These are phyloP conservation scores for Ormyrus thymus DNA, from an alignment of 2,888 invertebrate genomes.

Conservation along the genomic window DNA sequence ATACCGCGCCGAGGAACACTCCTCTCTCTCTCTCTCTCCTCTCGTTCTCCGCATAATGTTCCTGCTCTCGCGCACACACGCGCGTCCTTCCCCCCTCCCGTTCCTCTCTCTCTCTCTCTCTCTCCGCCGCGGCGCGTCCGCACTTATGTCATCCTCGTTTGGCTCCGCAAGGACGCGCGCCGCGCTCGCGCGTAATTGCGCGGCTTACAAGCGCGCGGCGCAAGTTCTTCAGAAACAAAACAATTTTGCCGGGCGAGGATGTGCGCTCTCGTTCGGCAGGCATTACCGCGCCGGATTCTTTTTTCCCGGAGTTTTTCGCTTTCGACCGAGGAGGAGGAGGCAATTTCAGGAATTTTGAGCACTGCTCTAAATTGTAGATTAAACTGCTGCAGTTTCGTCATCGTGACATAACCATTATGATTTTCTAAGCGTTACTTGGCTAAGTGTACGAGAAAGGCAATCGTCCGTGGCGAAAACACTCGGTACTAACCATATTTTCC, in stretches of 20 bases:
- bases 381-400: too few relatives aligned
- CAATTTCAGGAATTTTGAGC: too few relatives aligned
- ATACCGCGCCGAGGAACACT: conserved; percentile 49
- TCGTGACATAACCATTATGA: too few relatives aligned
- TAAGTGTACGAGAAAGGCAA: too few relatives aligned
- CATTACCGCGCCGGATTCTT: neutral
- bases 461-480: too few relatives aligned
- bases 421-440: too few relatives aligned
- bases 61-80: neutral
- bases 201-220: conserved; percentile 51
- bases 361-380: too few relatives aligned
- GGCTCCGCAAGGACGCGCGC: conserved; percentile 33
- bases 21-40: conserved; percentile 7
- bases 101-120: neutral
- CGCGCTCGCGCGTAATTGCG: neutral
- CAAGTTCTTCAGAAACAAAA: conserved; percentile 49
- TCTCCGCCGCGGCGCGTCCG: conserved; percentile 23
- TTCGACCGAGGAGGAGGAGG: too few relatives aligned
- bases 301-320: neutral
- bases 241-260: conserved; percentile 12
- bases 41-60: conserved; percentile 20
- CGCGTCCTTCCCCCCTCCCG: neutral
- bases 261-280: neutral
- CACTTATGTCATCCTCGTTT: conserved; percentile 46
- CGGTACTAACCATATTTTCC: too few relatives aligned